Percentiles rank a stretch among this genome's conserved stretches.
Evolutionary conservation across 2,888 invertebrate genomes (phyloP).

Genomic region (Ennomos quercinarius): DNA sequence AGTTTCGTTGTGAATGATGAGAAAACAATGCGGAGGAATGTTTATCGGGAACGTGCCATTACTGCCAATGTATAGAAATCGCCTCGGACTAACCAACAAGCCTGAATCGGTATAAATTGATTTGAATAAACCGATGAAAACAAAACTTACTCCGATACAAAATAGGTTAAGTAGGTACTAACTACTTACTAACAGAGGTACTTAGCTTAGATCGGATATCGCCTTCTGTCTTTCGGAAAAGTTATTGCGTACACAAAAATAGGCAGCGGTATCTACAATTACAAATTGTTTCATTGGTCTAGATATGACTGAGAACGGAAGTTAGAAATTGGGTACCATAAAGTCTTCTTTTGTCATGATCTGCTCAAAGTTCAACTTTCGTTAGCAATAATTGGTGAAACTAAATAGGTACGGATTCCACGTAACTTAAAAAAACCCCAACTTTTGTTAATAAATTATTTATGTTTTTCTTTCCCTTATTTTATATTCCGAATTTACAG

Average conservation of each 20-base stretch:
- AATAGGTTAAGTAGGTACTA: no score
- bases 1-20: conserved; percentile 47
- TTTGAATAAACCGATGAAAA: conserved; percentile 16
- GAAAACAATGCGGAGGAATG: conserved; percentile 41
- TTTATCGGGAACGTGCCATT: conserved; percentile 12
- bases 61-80: conserved; percentile 12
- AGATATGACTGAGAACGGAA: conserved; percentile 59
- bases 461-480: neutral
- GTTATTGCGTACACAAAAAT: conserved; percentile 31
- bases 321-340: conserved; percentile 54
- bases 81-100: neutral
- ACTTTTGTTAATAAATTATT: neutral
- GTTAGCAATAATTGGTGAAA: conserved; percentile 10
- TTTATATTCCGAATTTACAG: conserved; percentile 4
- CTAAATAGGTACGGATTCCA: neutral
- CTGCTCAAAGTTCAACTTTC: conserved; percentile 27
- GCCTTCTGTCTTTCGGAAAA: conserved; percentile 27
- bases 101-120: conserved; percentile 3
- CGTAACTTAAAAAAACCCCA: no score
- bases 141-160: no score
- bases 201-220: conserved; percentile 22
- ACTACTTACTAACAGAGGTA: conserved; percentile 8
- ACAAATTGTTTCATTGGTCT: conserved; percentile 60
- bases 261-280: conserved; percentile 52
- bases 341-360: conserved; percentile 19